These are phyloP conservation scores for Frankliniella intonsa DNA, from an alignment of 2,888 invertebrate species.

Conservation along the genomic window DNA sequence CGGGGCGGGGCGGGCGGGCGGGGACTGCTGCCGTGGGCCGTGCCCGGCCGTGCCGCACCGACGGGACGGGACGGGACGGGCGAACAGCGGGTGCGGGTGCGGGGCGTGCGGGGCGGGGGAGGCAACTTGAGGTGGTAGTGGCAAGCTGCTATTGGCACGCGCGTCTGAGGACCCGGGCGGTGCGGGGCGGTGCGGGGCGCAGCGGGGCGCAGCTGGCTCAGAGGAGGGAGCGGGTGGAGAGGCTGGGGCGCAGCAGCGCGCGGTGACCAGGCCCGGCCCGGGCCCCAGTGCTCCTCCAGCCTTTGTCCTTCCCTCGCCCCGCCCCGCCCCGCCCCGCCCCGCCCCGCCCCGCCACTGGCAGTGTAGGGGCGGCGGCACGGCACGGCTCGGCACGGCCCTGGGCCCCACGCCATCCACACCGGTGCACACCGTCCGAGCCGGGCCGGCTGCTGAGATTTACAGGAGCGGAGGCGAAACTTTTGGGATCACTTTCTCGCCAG, in stretches of 20 bases:
- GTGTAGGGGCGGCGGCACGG: background rate
- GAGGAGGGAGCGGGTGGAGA: background rate
- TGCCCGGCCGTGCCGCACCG: too few species aligned
- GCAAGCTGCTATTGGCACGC: constrained; percentile 22
- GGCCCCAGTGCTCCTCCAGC: background rate
- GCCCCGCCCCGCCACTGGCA: background rate
- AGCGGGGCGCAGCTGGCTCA: background rate
- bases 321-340: background rate
- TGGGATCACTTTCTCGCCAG: background rate
- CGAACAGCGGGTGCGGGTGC: background rate
- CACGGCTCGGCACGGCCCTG: background rate
- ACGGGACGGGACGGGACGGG: background rate
- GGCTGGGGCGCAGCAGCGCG: too few species aligned
- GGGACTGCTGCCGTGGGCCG: too few species aligned
- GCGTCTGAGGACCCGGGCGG: background rate
- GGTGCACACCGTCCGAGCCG: background rate
- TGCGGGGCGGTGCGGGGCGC: background rate
- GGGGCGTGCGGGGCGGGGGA: background rate
- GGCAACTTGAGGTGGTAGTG: background rate
- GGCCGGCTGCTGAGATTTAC: background rate
- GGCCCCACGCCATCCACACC: background rate
- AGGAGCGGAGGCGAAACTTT: background rate
- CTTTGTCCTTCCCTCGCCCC: background rate
- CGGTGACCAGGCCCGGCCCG: too few species aligned
- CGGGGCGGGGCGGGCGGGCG: too few species aligned